phyloP scores from a whole-genome alignment of 2,888 invertebrate species.

The Phoenoteleia sp. region DNA sequence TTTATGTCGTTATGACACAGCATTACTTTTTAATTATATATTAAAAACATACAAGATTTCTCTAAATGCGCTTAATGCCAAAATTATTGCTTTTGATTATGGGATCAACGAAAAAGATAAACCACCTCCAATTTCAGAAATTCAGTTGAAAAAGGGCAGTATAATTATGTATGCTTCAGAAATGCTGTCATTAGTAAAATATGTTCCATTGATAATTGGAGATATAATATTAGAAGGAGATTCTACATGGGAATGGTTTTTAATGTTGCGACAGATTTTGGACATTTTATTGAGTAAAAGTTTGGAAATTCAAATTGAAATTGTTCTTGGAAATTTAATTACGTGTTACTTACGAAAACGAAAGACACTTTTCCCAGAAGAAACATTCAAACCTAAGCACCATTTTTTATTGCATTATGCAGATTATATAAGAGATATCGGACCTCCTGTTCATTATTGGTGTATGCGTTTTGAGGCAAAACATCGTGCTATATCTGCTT shows the following conservation, averaged over 20 bases:
- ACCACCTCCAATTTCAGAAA: constrained; percentile 53
- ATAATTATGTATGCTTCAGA: constrained; percentile 62
- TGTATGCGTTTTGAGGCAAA: no score
- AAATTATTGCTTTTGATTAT: constrained; percentile 56
- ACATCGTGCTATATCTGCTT: no score
- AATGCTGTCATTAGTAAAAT: constrained; percentile 56
- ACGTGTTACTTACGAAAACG: constrained; percentile 17
- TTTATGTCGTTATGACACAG: constrained; percentile 8
- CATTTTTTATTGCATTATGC: no score
- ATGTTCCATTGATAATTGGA: constrained; percentile 60
- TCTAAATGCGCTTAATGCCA: constrained; percentile 37
- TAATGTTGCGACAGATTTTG: constrained; percentile 44
- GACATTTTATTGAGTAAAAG: constrained; percentile 49
- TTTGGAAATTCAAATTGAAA: constrained; percentile 23
- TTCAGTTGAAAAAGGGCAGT: constrained; percentile 32
- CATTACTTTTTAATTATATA: neutral
- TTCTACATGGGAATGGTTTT: no score
- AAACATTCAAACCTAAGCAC: constrained; percentile 44
- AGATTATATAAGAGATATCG: no score
- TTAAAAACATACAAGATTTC: neutral
- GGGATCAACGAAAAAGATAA: constrained; percentile 53
- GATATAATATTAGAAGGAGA: no score
- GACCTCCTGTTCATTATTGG: no score
- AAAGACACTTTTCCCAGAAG: constrained; percentile 38
- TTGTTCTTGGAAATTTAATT: constrained; percentile 27